phyloP scores from a whole-genome alignment of 2,888 invertebrate species.

The Sinodicranocentrus sp. region DNA sequence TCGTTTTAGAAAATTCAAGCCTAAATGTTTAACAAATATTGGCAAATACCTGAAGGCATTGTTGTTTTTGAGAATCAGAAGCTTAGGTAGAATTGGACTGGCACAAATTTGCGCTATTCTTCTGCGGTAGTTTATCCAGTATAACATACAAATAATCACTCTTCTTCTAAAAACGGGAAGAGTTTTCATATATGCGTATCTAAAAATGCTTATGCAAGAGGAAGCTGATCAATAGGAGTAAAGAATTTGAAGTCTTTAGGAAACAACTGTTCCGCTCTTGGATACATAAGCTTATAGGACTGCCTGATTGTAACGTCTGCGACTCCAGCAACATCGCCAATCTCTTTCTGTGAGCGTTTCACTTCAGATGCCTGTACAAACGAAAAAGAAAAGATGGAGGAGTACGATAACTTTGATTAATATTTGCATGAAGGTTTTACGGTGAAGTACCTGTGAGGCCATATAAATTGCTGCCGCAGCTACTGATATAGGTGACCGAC shows the following conservation, averaged over 20 bases:
- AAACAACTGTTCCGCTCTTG: constrained; percentile 93
- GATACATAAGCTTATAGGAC: constrained; percentile 98
- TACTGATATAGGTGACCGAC: constrained; percentile 98
- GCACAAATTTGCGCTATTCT: too few relatives aligned
- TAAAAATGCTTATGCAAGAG: constrained; percentile 79
- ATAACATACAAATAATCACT: too few relatives aligned
- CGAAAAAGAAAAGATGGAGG: too few relatives aligned
- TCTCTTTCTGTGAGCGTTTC: constrained; percentile 97
- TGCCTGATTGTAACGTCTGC: constrained; percentile 99
- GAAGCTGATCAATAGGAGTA: constrained; percentile 95
- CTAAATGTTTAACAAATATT: too few relatives aligned
- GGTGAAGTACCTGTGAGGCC: constrained; percentile 99
- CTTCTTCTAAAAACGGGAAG: too few relatives aligned
- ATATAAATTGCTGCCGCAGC: constrained; percentile 99
- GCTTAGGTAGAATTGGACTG: too few relatives aligned
- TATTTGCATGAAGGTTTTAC: too few relatives aligned
- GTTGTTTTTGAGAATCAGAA: too few relatives aligned
- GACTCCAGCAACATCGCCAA: constrained; percentile 98
- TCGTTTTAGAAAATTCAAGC: too few relatives aligned
- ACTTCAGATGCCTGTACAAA: constrained; percentile 93
- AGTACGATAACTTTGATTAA: neutral
- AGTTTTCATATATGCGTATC: too few relatives aligned
- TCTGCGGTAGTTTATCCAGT: too few relatives aligned
- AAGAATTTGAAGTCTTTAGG: constrained; percentile 98
- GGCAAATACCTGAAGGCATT: too few relatives aligned